Base-by-base conservation (phyloP, 2,888 invertebrate species). In the Cephus pygmeus region DNA sequence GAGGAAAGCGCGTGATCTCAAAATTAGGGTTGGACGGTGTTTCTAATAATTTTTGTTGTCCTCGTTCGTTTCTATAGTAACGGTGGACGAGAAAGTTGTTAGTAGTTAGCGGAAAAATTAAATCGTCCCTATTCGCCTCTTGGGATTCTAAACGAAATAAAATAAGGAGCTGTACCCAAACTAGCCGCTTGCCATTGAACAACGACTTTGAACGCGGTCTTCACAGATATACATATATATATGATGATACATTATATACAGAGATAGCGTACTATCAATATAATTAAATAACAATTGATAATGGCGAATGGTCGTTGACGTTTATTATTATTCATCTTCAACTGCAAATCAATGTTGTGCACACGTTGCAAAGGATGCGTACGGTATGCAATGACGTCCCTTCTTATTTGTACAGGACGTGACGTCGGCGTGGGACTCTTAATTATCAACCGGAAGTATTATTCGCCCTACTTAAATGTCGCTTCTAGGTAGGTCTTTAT, bases 1-100 rank as follows among this genome's bases (percentile, higher is more conserved):
- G 77, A 81, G 76, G 75, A 77, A 76, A 80, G 81, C 78, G 82
- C 77, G 85, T 85, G 87, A 87, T 87, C 87, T 87, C 87, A 87
- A 82, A 78, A 40, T 81, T 77, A 71, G 11, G n/a, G 1, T 71
- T 71, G 31, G 33, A 71, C 4, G 12, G 12, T 3, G 71, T 34
- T 33, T 69, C 56, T 23, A 56, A 23, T 56, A 9, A 23, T 9
- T 56, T 56, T 36, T 15, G 9, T 23, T 9, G 9, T 56, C 56
- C 6, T 56, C 23, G 56, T 56, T 9, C 9, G 56, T 56, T 56
- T 9, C 56, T 15, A 9, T 56, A 23, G 15, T 3, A 56, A 23
- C 2, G 56, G 6, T 56, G 56, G 9, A 9, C 56, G 23, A 23
- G 2, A 56, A 23, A 23, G 2, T 6, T 23, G 56, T 23, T 23